Percentiles rank a stretch among this genome's conserved stretches.
phyloP scores from a whole-genome alignment of 2,113 vertebrate species.

The Prunella himalayana region DNA sequence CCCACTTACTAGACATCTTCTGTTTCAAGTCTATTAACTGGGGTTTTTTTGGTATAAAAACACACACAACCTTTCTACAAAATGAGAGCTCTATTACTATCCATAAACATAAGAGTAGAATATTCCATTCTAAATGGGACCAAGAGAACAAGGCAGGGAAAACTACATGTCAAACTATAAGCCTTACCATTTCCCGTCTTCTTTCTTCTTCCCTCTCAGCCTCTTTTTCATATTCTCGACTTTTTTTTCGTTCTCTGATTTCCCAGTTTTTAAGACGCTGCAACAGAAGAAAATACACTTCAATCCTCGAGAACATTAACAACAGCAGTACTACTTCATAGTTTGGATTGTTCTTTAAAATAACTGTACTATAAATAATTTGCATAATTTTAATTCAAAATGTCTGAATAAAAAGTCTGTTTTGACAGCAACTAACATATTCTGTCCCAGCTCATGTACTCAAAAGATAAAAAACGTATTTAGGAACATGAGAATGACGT shows the following conservation, averaged over 20 bases:
- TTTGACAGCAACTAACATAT: background rate
- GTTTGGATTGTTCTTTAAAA: background rate
- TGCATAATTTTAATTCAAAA: background rate
- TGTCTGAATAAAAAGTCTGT: background rate
- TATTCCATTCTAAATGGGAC: background rate
- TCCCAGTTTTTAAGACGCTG: slow-evolving; percentile 99
- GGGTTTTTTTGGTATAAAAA: background rate
- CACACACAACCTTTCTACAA: background rate
- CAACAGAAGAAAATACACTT: background rate
- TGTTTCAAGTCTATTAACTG: background rate
- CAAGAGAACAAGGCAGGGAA: background rate
- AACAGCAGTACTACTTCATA: background rate
- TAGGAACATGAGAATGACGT: background rate
- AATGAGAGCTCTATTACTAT: background rate
- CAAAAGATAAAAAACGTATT: background rate
- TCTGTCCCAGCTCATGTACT: background rate
- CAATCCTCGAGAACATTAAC: background rate
- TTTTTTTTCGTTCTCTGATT: slow-evolving; percentile 95
- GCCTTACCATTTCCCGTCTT: slow-evolving; percentile 88
- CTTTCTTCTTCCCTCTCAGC: slow-evolving; percentile 93
- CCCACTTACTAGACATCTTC: background rate
- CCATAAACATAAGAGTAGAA: background rate
- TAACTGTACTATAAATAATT: background rate
- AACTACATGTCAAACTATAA: background rate
- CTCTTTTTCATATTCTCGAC: slow-evolving; percentile 93